phyloP scores from a whole-genome alignment of 1,140 invertebrate genomes.

The Choristoneura fumiferana region DNA sequence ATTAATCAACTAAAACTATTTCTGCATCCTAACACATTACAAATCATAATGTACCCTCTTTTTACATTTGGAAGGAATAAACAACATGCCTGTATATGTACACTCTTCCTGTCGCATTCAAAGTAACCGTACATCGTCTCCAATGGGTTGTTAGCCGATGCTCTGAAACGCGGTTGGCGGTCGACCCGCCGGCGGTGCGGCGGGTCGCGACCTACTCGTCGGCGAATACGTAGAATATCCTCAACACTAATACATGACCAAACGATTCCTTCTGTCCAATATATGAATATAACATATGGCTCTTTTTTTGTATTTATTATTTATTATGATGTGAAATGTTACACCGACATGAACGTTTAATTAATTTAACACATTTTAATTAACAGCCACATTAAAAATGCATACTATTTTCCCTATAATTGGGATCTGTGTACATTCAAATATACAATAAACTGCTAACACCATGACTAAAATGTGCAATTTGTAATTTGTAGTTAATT shows the following conservation, averaged over 20 bases:
- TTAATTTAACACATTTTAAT: constrained; percentile 28
- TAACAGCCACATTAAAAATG: constrained; percentile 25
- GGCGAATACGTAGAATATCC: no score
- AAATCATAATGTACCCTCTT: constrained; percentile 62
- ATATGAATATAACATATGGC: constrained; percentile 20
- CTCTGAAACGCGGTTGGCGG: not conserved
- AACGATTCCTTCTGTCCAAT: constrained; percentile 21
- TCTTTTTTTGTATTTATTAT: constrained; percentile 10
- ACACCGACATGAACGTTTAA: constrained; percentile 27
- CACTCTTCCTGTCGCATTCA: constrained; percentile 49
- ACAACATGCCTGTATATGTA: constrained; percentile 65
- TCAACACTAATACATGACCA: not conserved
- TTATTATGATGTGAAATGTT: constrained; percentile 26
- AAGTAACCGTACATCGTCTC: constrained; percentile 39
- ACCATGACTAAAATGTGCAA: constrained; percentile 24
- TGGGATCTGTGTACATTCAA: constrained; percentile 12
- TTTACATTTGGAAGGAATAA: constrained; percentile 67
- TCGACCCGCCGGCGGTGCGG: not conserved
- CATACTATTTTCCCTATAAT: constrained; percentile 16
- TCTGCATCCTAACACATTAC: constrained; percentile 63
- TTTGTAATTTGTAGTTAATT: constrained; percentile 23
- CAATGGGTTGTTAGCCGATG: constrained; percentile 33
- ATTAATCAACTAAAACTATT: constrained; percentile 74
- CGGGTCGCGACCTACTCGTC: not conserved
- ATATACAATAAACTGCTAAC: constrained; percentile 28